Evolutionary conservation across 2,797 vertebrate genomes (phyloP).

Genomic region (Phoeniculus purpureus): DNA sequence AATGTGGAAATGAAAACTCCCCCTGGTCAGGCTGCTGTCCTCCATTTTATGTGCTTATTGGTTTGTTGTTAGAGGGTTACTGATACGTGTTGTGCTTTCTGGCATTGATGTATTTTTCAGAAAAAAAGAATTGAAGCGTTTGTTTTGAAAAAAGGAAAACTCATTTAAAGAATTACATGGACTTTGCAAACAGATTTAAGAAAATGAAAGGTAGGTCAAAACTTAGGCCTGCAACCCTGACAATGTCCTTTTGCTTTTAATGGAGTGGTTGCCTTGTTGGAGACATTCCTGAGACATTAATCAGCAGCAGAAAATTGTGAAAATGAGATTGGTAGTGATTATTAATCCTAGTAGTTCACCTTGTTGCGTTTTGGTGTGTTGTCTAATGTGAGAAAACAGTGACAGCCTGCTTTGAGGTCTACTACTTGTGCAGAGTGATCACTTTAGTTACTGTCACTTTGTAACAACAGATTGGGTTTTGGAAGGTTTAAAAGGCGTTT

Average conservation of each 20-base stretch:
- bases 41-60: neutral
- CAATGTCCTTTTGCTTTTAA: neutral
- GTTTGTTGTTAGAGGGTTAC: slow-evolving; percentile 49
- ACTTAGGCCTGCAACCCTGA: slow-evolving; percentile 48
- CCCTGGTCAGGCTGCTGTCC: neutral
- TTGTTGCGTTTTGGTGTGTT: neutral
- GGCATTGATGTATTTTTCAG: slow-evolving; percentile 69
- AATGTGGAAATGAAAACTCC: neutral
- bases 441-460: neutral
- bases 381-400: neutral
- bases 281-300: neutral
- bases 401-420: neutral
- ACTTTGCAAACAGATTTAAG: slow-evolving; percentile 71
- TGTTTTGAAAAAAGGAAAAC: slow-evolving; percentile 66
- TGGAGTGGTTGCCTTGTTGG: neutral
- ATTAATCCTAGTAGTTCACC: neutral
- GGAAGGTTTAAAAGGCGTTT: neutral
- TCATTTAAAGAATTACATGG: slow-evolving; percentile 65
- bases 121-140: slow-evolving; percentile 65
- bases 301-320: neutral
- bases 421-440: neutral
- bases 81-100: slow-evolving; percentile 67
- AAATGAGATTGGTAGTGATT: neutral
- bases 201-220: slow-evolving; percentile 70
- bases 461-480: neutral